These are phyloP conservation scores for Dinoponera quadriceps DNA, from an alignment of 1,140 invertebrate genomes.

Conservation along the genomic window DNA sequence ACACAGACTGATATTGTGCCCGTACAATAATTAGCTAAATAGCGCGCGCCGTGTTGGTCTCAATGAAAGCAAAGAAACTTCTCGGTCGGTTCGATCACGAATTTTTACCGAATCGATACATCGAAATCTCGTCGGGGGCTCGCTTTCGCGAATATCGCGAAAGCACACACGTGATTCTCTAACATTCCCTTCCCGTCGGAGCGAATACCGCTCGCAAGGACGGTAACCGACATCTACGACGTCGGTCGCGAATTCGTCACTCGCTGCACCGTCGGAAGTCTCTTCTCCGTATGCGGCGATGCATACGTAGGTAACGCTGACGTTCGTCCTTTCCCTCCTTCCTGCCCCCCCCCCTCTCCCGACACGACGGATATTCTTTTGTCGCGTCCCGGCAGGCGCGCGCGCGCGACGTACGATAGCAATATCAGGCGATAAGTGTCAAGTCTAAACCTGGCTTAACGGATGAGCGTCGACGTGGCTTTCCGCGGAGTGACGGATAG, in stretches of 20 bases:
- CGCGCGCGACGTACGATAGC: conserved; percentile 48
- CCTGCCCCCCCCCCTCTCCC: too few species aligned
- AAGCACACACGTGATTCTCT: too few species aligned
- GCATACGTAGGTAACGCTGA: conserved; percentile 35
- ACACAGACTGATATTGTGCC: too few species aligned
- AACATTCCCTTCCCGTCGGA: too few species aligned
- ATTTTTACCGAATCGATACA: too few species aligned
- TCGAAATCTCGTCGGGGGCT: too few species aligned
- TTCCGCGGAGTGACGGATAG: conserved; percentile 54
- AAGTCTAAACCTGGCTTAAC: conserved; percentile 58
- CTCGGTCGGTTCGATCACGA: too few species aligned
- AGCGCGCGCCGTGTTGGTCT: too few species aligned
- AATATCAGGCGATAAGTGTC: conserved; percentile 59
- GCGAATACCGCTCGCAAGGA: not conserved
- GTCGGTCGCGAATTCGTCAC: conserved; percentile 36
- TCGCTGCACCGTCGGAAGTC: conserved; percentile 31
- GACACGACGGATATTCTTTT: conserved; percentile 49
- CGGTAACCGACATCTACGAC: not conserved
- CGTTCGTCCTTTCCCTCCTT: not conserved
- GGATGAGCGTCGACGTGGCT: conserved; percentile 58
- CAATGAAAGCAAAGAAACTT: too few species aligned
- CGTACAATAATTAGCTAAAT: too few species aligned
- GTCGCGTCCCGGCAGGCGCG: conserved; percentile 34
- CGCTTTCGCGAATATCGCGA: too few species aligned
- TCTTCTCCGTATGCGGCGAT: conserved; percentile 32